Conservation (phyloP, 2,113 vertebrate genomes). For the Chlorodrepanis virens region DNA sequence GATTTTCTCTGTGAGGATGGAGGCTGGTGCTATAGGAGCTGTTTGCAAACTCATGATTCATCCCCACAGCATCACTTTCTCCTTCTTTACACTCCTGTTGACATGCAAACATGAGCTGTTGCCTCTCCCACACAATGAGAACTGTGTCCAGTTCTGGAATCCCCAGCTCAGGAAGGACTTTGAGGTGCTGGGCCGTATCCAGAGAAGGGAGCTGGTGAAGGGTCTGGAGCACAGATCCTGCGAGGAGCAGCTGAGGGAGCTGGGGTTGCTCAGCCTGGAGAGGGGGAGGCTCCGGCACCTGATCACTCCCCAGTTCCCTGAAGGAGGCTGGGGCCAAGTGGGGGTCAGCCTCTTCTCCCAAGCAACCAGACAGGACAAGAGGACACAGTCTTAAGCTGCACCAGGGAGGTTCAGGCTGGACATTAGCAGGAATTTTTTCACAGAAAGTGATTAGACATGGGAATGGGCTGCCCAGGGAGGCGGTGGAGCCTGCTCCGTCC, state of each 20-base stretch:
- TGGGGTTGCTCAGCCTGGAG: neutral
- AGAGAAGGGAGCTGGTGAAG: neutral
- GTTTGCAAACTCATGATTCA: neutral
- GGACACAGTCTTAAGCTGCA: neutral
- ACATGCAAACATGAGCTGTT: accelerated
- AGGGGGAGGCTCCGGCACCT: neutral
- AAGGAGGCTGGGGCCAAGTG: neutral
- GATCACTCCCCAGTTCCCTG: neutral
- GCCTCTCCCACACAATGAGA: neutral
- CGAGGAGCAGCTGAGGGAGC: neutral
- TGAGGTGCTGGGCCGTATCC: neutral
- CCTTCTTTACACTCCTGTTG: neutral
- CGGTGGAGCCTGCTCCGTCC: accelerated
- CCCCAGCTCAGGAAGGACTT: neutral
- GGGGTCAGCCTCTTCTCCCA: neutral
- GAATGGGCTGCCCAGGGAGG: neutral
- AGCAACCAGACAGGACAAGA: neutral
- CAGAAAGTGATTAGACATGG: no score
- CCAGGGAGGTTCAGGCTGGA: neutral
- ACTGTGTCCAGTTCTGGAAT: neutral
- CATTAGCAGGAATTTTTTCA: neutral
- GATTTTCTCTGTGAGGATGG: neutral
- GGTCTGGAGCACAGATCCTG: neutral
- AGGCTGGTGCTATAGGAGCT: neutral
- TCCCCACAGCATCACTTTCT: neutral